These are phyloP conservation scores for Dinomys branickii DNA, from an alignment of 2,113 vertebrate genomes.

Conservation along the genomic window DNA sequence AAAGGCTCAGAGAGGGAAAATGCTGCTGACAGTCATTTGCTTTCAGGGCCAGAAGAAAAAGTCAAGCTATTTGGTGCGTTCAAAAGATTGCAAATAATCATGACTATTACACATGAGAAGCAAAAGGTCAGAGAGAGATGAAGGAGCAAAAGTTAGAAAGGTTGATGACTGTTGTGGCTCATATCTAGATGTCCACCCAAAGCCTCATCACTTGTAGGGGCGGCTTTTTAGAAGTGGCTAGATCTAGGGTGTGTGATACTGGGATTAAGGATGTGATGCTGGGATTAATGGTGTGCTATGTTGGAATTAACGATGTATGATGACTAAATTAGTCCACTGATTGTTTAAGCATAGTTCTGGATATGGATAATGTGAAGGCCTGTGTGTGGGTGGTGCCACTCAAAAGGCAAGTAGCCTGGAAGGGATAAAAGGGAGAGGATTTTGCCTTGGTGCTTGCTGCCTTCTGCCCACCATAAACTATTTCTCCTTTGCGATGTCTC, in stretches of 20 bases:
- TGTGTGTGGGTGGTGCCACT: neutral
- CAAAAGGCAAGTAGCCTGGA: neutral
- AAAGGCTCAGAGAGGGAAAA: conserved; percentile 31
- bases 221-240: neutral
- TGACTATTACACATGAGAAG: neutral
- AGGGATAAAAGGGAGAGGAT: neutral
- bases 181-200: neutral
- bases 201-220: neutral
- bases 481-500: neutral
- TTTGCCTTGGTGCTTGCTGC: neutral
- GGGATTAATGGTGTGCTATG: neutral
- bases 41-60: conserved; percentile 45
- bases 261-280: neutral
- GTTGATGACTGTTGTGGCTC: neutral
- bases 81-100: conserved; percentile 46
- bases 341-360: neutral
- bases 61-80: conserved; percentile 20
- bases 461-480: neutral
- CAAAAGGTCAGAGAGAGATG: conserved; percentile 11
- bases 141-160: conserved; percentile 16
- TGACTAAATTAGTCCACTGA: neutral
- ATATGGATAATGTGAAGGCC: neutral
- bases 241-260: neutral
- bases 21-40: conserved; percentile 26
- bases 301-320: neutral